These are phyloP conservation scores for Mus caroli DNA, from an alignment of 2,797 vertebrate species.

Conservation along the genomic window DNA sequence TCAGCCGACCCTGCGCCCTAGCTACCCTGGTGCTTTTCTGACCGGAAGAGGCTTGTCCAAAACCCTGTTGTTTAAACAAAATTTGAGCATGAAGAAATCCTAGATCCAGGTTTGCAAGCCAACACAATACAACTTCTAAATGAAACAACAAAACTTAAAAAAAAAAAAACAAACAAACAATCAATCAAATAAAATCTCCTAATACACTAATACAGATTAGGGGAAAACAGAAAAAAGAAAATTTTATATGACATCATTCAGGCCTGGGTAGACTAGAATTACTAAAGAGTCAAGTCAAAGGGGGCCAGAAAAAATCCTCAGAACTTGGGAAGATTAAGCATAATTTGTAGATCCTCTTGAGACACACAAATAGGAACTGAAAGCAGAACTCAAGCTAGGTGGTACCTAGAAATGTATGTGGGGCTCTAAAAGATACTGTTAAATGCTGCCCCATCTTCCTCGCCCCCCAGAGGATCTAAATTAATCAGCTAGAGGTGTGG, in stretches of 20 bases:
- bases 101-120: slow-evolving; percentile 37
- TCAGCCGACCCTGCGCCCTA: too few relatives aligned
- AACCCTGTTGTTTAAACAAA: neutral
- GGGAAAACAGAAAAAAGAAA: slow-evolving; percentile 4
- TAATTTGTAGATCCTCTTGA: slow-evolving; percentile 42
- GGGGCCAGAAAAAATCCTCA: neutral
- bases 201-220: slow-evolving; percentile 12
- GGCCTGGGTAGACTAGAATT: neutral
- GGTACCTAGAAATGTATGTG: neutral
- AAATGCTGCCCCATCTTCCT: neutral
- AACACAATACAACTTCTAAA: neutral
- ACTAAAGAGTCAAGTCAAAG: slow-evolving; percentile 25
- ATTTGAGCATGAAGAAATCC: neutral
- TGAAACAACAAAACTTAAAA: neutral
- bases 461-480: neutral
- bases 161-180: neutral
- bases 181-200: neutral
- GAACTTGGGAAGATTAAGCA: slow-evolving; percentile 38
- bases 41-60: too few relatives aligned
- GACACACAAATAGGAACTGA: neutral
- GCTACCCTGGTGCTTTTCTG: too few relatives aligned
- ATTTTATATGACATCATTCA: slow-evolving; percentile 10
- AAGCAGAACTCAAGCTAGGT: slow-evolving; percentile 32
- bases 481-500: slow-evolving; percentile 35
- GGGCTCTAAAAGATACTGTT: slow-evolving; percentile 58